phyloP scores from a whole-genome alignment of 2,888 invertebrate species.

The Penaeus monodon region DNA sequence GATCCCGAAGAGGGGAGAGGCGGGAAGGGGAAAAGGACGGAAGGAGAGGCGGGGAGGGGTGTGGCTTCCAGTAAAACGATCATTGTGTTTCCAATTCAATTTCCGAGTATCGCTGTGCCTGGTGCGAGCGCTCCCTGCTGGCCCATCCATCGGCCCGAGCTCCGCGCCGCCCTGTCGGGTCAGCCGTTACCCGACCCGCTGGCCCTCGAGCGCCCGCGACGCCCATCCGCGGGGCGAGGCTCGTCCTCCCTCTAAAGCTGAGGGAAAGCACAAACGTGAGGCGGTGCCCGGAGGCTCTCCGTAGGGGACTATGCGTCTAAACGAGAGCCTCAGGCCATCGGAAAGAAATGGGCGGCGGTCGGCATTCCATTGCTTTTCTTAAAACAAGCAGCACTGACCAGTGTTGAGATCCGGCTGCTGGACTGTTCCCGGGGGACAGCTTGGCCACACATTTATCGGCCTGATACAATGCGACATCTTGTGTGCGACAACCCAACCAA shows the following conservation, averaged over 20 bases:
- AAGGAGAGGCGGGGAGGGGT: too few species aligned
- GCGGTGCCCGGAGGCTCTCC: not conserved
- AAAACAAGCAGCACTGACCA: conserved; percentile 56
- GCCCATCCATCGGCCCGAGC: conserved; percentile 46
- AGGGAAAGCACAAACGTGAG: conserved; percentile 5
- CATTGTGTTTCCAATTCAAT: conserved; percentile 61
- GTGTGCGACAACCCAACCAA: conserved; percentile 29
- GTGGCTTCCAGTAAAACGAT: conserved; percentile 53
- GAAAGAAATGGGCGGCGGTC: conserved; percentile 55
- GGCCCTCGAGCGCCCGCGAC: conserved; percentile 2
- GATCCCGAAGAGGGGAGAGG: too few species aligned
- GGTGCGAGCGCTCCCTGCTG: conserved; percentile 52
- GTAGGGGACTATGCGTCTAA: conserved; percentile 36
- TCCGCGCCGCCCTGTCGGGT: conserved; percentile 31
- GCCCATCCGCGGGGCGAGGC: too few species aligned
- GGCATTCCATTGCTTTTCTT: conserved; percentile 59
- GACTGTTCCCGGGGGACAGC: conserved; percentile 50
- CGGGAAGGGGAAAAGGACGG: not conserved
- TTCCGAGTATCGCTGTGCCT: conserved; percentile 55
- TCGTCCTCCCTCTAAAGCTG: not conserved
- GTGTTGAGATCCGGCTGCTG: conserved; percentile 50
- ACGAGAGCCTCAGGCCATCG: conserved; percentile 42
- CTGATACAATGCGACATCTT: conserved; percentile 55
- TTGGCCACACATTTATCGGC: conserved; percentile 55
- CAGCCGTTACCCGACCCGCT: conserved; percentile 12